Conservation (phyloP, 2,113 vertebrate genomes). For the Anser cygnoides region DNA sequence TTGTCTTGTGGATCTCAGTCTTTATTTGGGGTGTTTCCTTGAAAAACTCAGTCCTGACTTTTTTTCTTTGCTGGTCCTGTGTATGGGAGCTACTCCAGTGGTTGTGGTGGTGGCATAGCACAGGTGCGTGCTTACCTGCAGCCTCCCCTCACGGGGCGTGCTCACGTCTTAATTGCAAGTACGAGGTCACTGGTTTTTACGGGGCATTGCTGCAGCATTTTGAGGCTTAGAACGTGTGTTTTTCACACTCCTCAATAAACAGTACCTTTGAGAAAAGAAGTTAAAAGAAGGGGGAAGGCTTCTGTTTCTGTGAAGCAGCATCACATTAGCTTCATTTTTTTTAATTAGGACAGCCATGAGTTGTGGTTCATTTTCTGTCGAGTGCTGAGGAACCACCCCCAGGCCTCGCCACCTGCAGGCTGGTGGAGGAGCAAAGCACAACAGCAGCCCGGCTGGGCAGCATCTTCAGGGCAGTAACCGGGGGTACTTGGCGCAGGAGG, state of each 20-base stretch:
- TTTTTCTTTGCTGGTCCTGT: background rate
- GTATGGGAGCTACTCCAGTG: background rate
- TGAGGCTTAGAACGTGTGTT: rapidly evolving
- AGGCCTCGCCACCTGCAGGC: background rate
- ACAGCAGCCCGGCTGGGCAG: background rate
- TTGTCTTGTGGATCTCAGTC: rapidly evolving
- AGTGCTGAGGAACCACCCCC: rapidly evolving
- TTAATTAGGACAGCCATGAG: background rate
- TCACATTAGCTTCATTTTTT: background rate
- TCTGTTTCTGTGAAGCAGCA: rapidly evolving
- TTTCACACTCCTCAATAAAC: background rate
- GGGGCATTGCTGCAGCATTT: rapidly evolving
- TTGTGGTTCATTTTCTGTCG: background rate
- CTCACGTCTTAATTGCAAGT: background rate
- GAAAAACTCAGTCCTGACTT: rapidly evolving
- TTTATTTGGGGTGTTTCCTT: background rate
- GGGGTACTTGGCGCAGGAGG: background rate
- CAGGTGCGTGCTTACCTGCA: too few species aligned
- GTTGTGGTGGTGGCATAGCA: background rate
- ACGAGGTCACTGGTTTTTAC: rapidly evolving
- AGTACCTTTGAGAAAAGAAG: background rate
- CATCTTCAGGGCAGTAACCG: background rate
- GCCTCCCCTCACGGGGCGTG: background rate
- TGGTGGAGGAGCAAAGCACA: background rate
- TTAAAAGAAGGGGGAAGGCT: background rate